Percentiles rank a stretch among this genome's conserved stretches.
Evolutionary conservation across 2,888 invertebrate genomes (phyloP).

Genomic region (Diogma glabrata): DNA sequence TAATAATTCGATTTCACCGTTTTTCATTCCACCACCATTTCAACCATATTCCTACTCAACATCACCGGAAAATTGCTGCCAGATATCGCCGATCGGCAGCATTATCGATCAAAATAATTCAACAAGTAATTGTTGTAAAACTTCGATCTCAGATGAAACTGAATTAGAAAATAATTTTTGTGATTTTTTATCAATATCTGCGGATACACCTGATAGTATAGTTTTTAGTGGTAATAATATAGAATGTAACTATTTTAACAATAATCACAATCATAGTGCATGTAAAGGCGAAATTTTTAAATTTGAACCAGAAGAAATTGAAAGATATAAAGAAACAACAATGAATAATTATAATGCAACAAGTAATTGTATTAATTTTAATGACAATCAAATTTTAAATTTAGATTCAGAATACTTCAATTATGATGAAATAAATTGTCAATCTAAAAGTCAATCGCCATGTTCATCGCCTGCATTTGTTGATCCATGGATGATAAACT

Average conservation of each 20-base stretch:
- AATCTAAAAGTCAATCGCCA: constrained; percentile 37
- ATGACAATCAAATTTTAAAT: constrained; percentile 20
- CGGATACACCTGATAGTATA: constrained; percentile 32
- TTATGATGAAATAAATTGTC: constrained; percentile 37
- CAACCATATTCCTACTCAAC: constrained; percentile 13
- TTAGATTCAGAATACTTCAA: constrained; percentile 36
- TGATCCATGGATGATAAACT: constrained; percentile 33
- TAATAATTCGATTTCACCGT: constrained; percentile 12
- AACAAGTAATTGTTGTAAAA: constrained; percentile 4
- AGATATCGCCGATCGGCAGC: constrained; percentile 10
- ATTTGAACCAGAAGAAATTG: constrained; percentile 37
- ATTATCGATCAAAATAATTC: constrained; percentile 1
- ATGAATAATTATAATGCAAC: not conserved
- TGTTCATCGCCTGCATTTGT: constrained; percentile 33
- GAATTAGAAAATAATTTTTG: constrained; percentile 12
- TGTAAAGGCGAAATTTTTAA: constrained; percentile 31
- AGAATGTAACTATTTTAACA: not conserved
- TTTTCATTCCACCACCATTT: constrained; percentile 17
- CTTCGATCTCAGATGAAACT: constrained; percentile 4
- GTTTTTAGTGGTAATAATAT: constrained; percentile 6
- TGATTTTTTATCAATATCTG: constrained; percentile 20
- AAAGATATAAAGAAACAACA: constrained; percentile 26
- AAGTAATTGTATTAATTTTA: not conserved
- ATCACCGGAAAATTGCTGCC: constrained; percentile 11
- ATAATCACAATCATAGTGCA: not conserved